Conservation (phyloP, 2,113 vertebrate genomes). For the Centropus unirufus region DNA sequence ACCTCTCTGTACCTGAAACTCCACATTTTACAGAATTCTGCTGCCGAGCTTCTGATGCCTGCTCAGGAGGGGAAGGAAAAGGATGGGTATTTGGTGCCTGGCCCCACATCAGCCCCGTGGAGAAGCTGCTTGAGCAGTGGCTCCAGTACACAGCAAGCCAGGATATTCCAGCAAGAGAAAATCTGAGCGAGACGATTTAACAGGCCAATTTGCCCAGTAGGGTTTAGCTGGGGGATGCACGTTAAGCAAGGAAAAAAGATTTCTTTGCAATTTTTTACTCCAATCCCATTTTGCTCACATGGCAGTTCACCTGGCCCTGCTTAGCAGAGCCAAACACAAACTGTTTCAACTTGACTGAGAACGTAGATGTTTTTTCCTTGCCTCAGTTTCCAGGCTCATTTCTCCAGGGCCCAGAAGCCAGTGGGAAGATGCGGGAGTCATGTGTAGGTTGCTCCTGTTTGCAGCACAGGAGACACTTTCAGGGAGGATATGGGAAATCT, state of each 20-base stretch:
- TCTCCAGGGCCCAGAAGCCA: neutral
- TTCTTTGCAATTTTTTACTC: neutral
- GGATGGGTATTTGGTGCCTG: constrained; percentile 11
- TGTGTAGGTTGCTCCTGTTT: neutral
- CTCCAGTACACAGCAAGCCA: neutral
- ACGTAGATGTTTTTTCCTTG: fast-evolving
- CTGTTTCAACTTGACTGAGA: neutral
- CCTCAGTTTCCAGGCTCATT: neutral
- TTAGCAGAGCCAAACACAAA: neutral
- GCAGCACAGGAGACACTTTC: neutral
- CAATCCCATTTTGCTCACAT: fast-evolving
- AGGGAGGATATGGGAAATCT: neutral
- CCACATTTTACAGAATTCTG: constrained; percentile 55
- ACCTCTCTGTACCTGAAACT: constrained; percentile 61
- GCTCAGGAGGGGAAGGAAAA: constrained; percentile 20
- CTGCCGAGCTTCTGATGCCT: constrained; percentile 16
- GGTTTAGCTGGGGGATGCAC: neutral
- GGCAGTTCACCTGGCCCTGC: neutral
- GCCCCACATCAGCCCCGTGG: neutral
- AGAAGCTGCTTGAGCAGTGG: neutral
- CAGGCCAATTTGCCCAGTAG: neutral
- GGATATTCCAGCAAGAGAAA: neutral
- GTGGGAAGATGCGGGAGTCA: neutral
- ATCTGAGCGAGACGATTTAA: neutral
- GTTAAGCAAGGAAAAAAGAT: neutral